These are phyloP conservation scores for Rosalia funebris DNA, from an alignment of 2,888 invertebrate genomes.

Conservation along the genomic window DNA sequence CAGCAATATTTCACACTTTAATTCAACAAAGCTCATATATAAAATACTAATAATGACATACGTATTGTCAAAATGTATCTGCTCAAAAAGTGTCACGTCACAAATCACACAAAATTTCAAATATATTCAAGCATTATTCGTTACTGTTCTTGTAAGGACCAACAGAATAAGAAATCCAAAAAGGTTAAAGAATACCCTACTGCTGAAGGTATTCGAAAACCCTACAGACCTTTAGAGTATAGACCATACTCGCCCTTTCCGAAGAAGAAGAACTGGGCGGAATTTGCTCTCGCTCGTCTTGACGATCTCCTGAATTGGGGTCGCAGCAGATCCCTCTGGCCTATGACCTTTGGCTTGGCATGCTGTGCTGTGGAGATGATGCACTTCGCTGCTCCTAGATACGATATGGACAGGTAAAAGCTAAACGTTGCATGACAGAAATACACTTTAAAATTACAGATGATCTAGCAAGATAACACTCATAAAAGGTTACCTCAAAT, in stretches of 20 bases:
- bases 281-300: conserved; percentile 70
- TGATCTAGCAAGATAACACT: no score
- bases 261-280: conserved; percentile 27
- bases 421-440: no score
- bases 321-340: conserved; percentile 73
- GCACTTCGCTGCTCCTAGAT: conserved; percentile 76
- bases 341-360: conserved; percentile 75
- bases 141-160: not conserved
- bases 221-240: conserved; percentile 38
- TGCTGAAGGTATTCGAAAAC: conserved; percentile 37
- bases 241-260: conserved; percentile 74
- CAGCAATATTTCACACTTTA: no score
- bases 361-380: conserved; percentile 78
- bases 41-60: not conserved
- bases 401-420: conserved; percentile 72
- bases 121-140: not conserved
- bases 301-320: conserved; percentile 76
- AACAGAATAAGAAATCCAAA: not conserved
- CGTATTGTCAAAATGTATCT: not conserved
- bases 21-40: no score
- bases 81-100: not conserved
- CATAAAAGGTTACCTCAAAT: no score
- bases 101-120: not conserved
- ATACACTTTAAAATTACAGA: no score
- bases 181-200: conserved; percentile 13